A percentile compares a stretch with the other conserved stretches of the same genome.
Conservation (phyloP, 2,888 invertebrate species). For the Monoplex corrugatus region DNA sequence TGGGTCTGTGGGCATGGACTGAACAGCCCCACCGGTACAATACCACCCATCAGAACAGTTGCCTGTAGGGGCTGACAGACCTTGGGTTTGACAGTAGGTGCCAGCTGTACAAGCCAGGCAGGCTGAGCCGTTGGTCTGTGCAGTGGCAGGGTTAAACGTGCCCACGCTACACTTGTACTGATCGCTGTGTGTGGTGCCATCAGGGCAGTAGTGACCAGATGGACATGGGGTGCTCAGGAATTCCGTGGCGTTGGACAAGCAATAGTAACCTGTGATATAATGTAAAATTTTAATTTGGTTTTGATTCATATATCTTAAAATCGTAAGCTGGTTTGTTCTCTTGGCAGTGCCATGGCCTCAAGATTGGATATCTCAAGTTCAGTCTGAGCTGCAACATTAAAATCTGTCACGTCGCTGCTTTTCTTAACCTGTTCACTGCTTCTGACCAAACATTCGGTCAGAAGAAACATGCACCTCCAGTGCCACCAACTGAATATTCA, state of each 20-base stretch:
- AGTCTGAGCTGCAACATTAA: too few species aligned
- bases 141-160: slow-evolving; percentile 69
- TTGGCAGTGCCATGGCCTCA: too few species aligned
- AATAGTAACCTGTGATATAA: slow-evolving; percentile 78
- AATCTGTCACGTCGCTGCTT: too few species aligned
- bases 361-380: too few species aligned
- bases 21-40: slow-evolving; percentile 72
- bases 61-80: slow-evolving; percentile 68
- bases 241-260: slow-evolving; percentile 73
- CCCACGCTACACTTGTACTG: slow-evolving; percentile 72
- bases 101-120: slow-evolving; percentile 73
- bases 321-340: too few species aligned
- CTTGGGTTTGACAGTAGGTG: slow-evolving; percentile 69
- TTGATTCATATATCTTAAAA: too few species aligned
- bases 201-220: slow-evolving; percentile 78
- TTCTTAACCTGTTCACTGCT: too few species aligned
- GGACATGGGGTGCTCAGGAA: slow-evolving; percentile 75
- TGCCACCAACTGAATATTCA: too few species aligned
- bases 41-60: slow-evolving; percentile 78
- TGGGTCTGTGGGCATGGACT: slow-evolving; percentile 70
- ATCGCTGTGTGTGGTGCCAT: slow-evolving; percentile 65
- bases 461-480: too few species aligned
- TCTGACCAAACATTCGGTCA: too few species aligned
- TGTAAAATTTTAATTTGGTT: too few species aligned
- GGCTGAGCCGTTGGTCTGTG: slow-evolving; percentile 63